Base-by-base conservation (phyloP, 2,888 invertebrate species). In the Lissocephala sabroskyi region DNA sequence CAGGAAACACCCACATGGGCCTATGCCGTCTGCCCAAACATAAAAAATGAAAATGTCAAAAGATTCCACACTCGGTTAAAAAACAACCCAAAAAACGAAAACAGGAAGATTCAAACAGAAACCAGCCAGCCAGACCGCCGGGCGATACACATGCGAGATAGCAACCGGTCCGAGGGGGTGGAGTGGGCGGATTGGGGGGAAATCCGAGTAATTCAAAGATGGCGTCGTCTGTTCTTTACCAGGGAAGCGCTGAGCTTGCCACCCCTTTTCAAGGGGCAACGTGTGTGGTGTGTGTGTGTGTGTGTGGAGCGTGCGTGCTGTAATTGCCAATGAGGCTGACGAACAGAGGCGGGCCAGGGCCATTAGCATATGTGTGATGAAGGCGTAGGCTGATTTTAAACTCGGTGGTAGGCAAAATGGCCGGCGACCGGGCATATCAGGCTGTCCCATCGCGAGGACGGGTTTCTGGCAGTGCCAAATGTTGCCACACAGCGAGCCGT, bases 11-110 rank as follows among this genome's bases (percentile, higher is more conserved):
- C 9, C 37, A 28, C 5, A 30, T 11, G 10, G 17, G 18, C 32
- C 32, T n/a, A n/a, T n/a, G 2, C 39, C 33, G 33, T 37, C 37
- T n/a, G n/a, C 48, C 43, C 43, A 45, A 44, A 49, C 56, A 75
- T 75, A 71, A 75, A 73, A 74, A 76, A 76, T 75, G 63, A 71
- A 76, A 70, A 73, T 75, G 73, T 75, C 67, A 70, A 70, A 59
- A 63, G 56, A 61, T 53, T 42, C 60, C 53, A 41, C 61, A 56
- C 58, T 63, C 48, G 63, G 63, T 66, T 65, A 66, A 65, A 65
- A 59, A 60, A 49, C 32, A 47, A 49, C 32, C n/a, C n/a, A 33
- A 41, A 16, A 45, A 2, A 30, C 2, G 11, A 40, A 54, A 43
- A 42, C 23, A 41, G 23, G 41, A 46, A 48, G 49, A 62, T 37